Evolutionary conservation across 2,888 invertebrate species (phyloP).

Genomic region (Eupithecia vulgata): DNA sequence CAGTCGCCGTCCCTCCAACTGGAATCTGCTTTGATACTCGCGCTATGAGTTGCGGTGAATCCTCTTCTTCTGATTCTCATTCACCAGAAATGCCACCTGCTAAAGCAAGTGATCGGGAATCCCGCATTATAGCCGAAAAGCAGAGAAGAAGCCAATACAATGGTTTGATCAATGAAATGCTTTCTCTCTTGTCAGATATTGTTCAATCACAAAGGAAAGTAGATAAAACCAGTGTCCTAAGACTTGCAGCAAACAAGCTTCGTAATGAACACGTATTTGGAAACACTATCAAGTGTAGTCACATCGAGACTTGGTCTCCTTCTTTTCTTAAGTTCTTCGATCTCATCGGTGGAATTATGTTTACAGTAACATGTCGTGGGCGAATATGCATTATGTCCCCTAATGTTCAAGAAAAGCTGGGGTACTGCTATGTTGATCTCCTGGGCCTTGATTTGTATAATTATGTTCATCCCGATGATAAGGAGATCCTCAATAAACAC

Average conservation of each 20-base stretch:
- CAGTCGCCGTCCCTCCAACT: constrained; percentile 59
- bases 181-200: constrained; percentile 92
- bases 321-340: constrained; percentile 86
- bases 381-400: constrained; percentile 94
- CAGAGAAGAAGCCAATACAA: constrained; percentile 95
- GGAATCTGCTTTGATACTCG: constrained; percentile 58
- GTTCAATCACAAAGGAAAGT: constrained; percentile 92
- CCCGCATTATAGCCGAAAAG: constrained; percentile 95
- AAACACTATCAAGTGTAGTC: constrained; percentile 77
- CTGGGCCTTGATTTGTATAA: constrained; percentile 94
- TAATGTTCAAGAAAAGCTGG: constrained; percentile 92
- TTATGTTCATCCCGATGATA: constrained; percentile 93
- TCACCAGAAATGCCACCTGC: constrained; percentile 71
- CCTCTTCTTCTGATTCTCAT: constrained; percentile 71
- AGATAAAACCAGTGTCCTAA: constrained; percentile 95
- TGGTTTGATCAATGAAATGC: constrained; percentile 91
- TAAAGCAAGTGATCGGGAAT: constrained; percentile 89
- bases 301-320: constrained; percentile 79
- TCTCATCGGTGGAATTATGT: constrained; percentile 90
- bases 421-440: constrained; percentile 94
- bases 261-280: constrained; percentile 90
- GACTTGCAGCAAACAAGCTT: constrained; percentile 93
- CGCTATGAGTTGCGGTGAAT: constrained; percentile 66
- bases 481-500: constrained; percentile 88
- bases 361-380: constrained; percentile 91